Evolutionary conservation across 2,797 vertebrate genomes (phyloP).

Genomic region (Macropus fuliginosus): DNA sequence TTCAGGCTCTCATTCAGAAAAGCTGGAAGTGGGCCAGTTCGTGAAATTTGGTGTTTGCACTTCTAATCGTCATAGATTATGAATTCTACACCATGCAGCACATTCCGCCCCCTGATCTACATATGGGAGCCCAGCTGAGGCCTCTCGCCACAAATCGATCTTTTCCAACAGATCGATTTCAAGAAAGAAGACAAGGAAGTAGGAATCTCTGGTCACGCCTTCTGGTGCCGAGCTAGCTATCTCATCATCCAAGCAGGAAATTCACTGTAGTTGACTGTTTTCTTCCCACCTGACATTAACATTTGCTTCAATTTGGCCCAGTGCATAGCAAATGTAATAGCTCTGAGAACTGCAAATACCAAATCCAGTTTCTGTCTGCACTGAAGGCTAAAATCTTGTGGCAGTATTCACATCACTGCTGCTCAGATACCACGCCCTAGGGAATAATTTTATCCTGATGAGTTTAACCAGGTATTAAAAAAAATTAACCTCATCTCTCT

Average conservation of each 20-base stretch:
- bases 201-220: background rate
- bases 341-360: background rate
- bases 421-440: background rate
- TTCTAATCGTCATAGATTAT: conserved; percentile 69
- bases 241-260: background rate
- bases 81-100: conserved; percentile 60
- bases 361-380: background rate
- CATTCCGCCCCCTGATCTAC: conserved; percentile 35
- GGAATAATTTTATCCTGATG: background rate
- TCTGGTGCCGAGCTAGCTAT: conserved; percentile 32
- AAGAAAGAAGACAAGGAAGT: conserved; percentile 8
- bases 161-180: conserved; percentile 44
- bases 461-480: background rate
- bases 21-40: conserved; percentile 60
- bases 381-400: background rate
- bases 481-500: background rate
- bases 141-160: conserved; percentile 23
- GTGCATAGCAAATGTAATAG: background rate
- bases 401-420: background rate
- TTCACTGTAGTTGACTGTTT: background rate
- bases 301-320: conserved; percentile 20
- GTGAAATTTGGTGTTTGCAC: conserved; percentile 71
- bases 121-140: background rate
- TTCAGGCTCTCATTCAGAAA: conserved; percentile 64
- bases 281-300: background rate